phyloP scores from a whole-genome alignment of 2,113 vertebrate genomes.

The Xenus cinereus region DNA sequence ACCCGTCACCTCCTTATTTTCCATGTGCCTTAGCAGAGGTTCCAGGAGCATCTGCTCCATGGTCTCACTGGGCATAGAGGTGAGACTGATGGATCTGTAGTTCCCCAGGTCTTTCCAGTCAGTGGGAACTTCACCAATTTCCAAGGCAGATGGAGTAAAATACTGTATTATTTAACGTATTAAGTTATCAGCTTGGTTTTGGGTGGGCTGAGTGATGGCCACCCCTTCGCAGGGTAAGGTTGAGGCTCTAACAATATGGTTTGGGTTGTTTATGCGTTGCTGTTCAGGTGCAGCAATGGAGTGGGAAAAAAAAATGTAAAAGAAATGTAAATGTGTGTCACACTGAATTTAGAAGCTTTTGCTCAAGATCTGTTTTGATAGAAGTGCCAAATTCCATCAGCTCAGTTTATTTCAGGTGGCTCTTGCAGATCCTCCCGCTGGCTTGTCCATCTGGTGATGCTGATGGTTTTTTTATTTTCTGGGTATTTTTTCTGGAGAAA shows the following conservation, averaged over 20 bases:
- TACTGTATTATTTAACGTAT: accelerated
- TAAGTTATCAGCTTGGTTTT: accelerated
- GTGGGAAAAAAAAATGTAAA: not conserved
- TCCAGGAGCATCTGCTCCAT: not conserved
- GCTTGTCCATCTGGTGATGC: conserved; percentile 47
- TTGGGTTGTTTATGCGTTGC: not conserved
- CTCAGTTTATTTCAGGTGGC: conserved; percentile 42
- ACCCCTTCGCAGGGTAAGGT: accelerated
- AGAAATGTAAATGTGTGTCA: not conserved
- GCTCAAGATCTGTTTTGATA: conserved; percentile 13
- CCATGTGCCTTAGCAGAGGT: not conserved
- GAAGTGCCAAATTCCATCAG: conserved; percentile 49
- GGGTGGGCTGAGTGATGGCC: accelerated
- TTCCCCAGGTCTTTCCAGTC: not conserved
- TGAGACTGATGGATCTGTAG: not conserved
- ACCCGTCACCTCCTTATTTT: not conserved
- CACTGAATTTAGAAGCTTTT: conserved; percentile 10
- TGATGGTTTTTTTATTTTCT: not conserved
- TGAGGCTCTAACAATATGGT: accelerated
- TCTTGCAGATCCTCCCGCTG: conserved; percentile 16
- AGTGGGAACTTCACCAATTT: not conserved
- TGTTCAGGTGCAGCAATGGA: not conserved
- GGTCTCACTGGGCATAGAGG: not conserved
- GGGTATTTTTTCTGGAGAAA: not conserved
- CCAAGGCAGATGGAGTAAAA: not conserved